Evolutionary conservation across 2,797 vertebrate genomes (phyloP).

Genomic region (Falco biarmicus): DNA sequence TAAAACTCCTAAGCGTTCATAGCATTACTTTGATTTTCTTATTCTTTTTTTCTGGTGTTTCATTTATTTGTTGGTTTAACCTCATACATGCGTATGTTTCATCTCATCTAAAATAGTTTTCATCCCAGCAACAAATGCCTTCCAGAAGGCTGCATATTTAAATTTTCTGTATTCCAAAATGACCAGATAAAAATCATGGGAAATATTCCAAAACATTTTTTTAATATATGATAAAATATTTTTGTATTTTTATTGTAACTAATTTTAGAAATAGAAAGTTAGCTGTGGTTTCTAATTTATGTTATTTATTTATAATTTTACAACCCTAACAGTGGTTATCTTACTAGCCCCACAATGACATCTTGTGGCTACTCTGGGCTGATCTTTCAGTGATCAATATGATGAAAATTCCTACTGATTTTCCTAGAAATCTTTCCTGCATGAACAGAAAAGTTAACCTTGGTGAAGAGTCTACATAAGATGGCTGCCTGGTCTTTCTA

Average conservation of each 20-base stretch:
- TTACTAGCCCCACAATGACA: constrained; percentile 15
- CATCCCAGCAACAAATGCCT: rapidly evolving
- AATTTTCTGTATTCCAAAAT: neutral
- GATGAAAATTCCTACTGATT: neutral
- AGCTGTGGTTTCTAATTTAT: neutral
- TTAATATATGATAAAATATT: neutral
- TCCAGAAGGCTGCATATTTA: neutral
- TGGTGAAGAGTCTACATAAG: neutral
- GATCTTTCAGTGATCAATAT: neutral
- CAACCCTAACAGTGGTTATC: rapidly evolving
- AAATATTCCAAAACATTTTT: neutral
- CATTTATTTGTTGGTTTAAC: neutral
- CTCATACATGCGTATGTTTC: neutral
- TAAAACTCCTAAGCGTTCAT: neutral
- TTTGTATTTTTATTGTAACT: neutral
- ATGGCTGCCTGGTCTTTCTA: neutral
- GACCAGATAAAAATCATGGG: neutral
- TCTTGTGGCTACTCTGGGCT: constrained; percentile 42
- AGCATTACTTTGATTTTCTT: neutral
- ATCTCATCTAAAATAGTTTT: neutral
- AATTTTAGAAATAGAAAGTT: neutral
- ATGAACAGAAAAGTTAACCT: neutral
- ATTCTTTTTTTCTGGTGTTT: neutral
- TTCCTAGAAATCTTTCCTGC: neutral
- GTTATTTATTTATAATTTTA: neutral